A percentile compares a stretch with the other conserved stretches of the same genome.
Conservation (phyloP, 2,888 invertebrate species). For the Nomada goodeniana region DNA sequence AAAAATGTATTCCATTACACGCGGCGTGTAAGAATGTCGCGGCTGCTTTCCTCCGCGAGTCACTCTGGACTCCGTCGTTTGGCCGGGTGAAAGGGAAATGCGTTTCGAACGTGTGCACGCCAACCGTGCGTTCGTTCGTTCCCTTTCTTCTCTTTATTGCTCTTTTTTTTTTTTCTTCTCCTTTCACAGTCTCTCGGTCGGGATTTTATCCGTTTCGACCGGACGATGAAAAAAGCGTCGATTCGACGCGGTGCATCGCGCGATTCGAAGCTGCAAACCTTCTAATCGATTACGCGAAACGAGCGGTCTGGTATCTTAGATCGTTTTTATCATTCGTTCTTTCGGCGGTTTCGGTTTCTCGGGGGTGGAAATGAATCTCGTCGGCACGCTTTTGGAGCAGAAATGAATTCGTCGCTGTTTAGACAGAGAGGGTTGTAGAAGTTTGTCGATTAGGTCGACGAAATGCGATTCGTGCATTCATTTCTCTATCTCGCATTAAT, state of each 20-base stretch:
- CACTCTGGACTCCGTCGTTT: conserved; percentile 29
- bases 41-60: conserved; percentile 12
- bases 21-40: conserved; percentile 47
- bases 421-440: too few species aligned
- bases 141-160: neutral
- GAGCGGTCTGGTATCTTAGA: too few species aligned
- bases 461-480: too few species aligned
- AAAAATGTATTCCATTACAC: conserved; percentile 68
- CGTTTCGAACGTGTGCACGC: conserved; percentile 8
- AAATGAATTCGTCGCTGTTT: too few species aligned
- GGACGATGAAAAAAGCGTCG: neutral
- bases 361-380: too few species aligned
- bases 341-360: too few species aligned
- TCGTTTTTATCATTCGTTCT: neutral
- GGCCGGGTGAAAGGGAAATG: conserved; percentile 12
- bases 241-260: neutral
- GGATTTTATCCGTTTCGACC: neutral
- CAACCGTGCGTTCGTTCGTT: neutral
- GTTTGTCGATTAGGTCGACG: too few species aligned
- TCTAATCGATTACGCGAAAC: neutral
- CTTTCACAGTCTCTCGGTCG: neutral
- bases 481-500: too few species aligned
- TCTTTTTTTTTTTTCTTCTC: neutral
- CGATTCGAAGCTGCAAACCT: neutral
- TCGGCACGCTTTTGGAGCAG: too few species aligned